Conservation (phyloP, 2,888 invertebrate species). For the Cataglyphis cursor region DNA sequence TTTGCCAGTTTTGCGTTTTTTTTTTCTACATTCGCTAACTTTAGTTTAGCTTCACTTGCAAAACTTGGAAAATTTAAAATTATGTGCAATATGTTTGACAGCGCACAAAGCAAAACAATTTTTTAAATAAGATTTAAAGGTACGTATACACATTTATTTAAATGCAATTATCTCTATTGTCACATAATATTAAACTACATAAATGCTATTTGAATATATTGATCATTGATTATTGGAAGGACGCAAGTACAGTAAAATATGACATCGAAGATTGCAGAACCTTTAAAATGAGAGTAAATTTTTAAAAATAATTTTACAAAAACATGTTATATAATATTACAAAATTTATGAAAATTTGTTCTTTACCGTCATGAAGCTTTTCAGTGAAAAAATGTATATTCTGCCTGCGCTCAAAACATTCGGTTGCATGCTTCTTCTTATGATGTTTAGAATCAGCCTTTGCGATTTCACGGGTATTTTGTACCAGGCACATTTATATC, state of each 20-base stretch:
- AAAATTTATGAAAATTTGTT: background rate
- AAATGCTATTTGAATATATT: constrained; percentile 7
- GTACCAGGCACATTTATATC: constrained; percentile 52
- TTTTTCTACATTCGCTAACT: background rate
- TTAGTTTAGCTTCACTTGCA: background rate
- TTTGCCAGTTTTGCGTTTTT: background rate
- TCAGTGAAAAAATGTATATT: constrained; percentile 32
- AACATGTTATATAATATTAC: background rate
- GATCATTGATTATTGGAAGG: background rate
- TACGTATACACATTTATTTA: background rate
- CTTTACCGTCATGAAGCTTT: constrained; percentile 43
- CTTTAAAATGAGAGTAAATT: background rate
- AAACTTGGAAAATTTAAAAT: background rate
- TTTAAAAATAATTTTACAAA: background rate
- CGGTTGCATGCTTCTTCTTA: constrained; percentile 1
- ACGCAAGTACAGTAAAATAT: constrained; percentile 25
- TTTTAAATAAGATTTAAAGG: background rate
- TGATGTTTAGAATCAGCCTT: constrained; percentile 22
- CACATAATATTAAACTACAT: background rate
- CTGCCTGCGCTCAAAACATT: constrained; percentile 39
- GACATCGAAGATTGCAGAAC: constrained; percentile 12
- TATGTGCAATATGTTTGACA: background rate
- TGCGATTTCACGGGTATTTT: constrained; percentile 41
- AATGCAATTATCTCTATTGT: background rate
- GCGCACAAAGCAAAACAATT: background rate